Conservation (phyloP, 2,113 vertebrate species). For the Sporophila hypoxantha region DNA sequence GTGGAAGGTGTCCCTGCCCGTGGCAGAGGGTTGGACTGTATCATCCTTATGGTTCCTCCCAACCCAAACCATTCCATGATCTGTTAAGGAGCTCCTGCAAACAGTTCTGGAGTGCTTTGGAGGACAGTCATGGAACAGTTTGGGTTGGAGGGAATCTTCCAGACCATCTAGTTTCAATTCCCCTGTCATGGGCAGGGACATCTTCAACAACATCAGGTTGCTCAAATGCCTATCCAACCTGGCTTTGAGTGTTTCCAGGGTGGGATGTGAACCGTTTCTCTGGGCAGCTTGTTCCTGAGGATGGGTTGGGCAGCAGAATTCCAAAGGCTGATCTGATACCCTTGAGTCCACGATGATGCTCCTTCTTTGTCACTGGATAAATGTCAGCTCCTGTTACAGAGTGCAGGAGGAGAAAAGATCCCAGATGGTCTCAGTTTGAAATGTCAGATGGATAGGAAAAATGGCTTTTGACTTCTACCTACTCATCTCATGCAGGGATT, state of each 20-base stretch:
- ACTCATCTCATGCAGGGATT: background rate
- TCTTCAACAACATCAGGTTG: background rate
- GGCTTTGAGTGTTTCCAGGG: background rate
- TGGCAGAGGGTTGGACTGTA: fast-evolving
- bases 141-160: background rate
- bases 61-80: background rate
- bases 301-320: background rate
- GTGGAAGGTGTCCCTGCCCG: background rate
- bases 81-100: background rate
- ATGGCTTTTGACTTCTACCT: background rate
- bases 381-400: background rate
- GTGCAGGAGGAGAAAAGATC: background rate
- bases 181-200: background rate
- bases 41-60: background rate
- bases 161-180: background rate
- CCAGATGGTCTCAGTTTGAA: background rate
- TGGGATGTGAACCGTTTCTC: background rate
- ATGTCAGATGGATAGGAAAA: background rate
- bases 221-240: background rate
- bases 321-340: background rate
- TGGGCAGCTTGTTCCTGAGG: background rate
- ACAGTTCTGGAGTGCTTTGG: background rate
- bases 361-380: background rate
- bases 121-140: background rate
- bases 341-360: background rate